phyloP scores from a whole-genome alignment of 2,888 invertebrate genomes.

The Himalopsyche tibetana region DNA sequence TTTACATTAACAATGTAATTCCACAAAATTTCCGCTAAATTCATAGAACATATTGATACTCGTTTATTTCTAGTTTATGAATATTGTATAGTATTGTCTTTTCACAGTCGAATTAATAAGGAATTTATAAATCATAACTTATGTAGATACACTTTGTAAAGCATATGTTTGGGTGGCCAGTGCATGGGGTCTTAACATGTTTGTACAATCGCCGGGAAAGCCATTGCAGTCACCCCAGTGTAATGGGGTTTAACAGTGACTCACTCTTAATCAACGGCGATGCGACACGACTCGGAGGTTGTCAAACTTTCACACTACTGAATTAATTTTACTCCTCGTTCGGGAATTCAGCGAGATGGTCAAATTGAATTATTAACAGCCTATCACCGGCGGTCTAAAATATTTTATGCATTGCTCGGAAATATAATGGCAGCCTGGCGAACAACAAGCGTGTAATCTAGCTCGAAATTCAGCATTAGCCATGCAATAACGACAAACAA shows the following conservation, averaged over 20 bases:
- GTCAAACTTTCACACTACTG: background rate
- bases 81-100: no score
- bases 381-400: background rate
- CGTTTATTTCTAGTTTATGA: no score
- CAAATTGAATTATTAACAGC: slow-evolving; percentile 23
- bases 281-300: background rate
- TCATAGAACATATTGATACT: no score
- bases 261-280: slow-evolving; percentile 36
- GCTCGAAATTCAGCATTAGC: no score
- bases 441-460: background rate
- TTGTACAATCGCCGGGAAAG: slow-evolving; percentile 18
- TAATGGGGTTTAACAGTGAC: slow-evolving; percentile 38
- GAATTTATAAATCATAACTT: background rate
- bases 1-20: no score
- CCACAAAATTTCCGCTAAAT: no score
- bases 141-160: background rate
- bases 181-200: slow-evolving; percentile 16
- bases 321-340: slow-evolving; percentile 22
- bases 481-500: no score
- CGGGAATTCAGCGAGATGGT: slow-evolving; percentile 16
- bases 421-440: background rate
- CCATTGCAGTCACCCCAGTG: slow-evolving; percentile 34
- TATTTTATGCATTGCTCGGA: background rate
- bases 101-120: no score
- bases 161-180: background rate